Evolutionary conservation across 2,797 vertebrate species (phyloP), one percentile per base, ranked within the genome.

Genomic region (Catostomus latipinnis): DNA sequence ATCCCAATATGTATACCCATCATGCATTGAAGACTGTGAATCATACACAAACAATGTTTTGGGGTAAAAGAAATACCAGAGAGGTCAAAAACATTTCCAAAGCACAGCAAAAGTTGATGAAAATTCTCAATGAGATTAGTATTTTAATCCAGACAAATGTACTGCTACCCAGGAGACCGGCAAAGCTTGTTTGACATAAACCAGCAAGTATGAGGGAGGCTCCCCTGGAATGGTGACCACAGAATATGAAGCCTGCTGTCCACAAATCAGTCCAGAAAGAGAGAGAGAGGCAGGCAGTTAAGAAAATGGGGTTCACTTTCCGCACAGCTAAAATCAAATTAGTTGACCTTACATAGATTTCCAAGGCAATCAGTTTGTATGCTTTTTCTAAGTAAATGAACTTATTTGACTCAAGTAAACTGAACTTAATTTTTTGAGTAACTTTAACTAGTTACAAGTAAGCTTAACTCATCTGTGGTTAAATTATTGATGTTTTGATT

Each of bases 181-280:
- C 66, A 58, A 66, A 60, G 49, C 74, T 75, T 67, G 76, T 69
- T 83, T 58, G 54, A 71, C 68, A 70, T 71, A 76, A 80, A 79
- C 66, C 81, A 62, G 50, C 71, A 83, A 77, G 82, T 80, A 83
- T 80, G 76, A 83, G 72, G 77, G 77, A 84, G 83, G 83, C 65
- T 84, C 83, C 80, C 68, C 71, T 84, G 80, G 80, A 78, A 78
- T 78, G 79, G 73, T 76, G 76, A 80, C 71, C 76, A 66, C 65
- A 74, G 67, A 80, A 80, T 73, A 66, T 80, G 61, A 73, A 73
- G 70, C 70, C 62, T 80, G 78, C 52, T 78, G 71, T 78, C 68
- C 76, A 78, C 60, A 65, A 50, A 63, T 66, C 69, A 74, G 12
- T 62, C 79, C 66, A 79, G 46, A 58, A 16, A 45, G 48, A 67